A percentile compares a stretch with the other conserved stretches of the same genome.
phyloP scores from a whole-genome alignment of 2,113 vertebrate genomes.

The Takifugu bimaculatus region DNA sequence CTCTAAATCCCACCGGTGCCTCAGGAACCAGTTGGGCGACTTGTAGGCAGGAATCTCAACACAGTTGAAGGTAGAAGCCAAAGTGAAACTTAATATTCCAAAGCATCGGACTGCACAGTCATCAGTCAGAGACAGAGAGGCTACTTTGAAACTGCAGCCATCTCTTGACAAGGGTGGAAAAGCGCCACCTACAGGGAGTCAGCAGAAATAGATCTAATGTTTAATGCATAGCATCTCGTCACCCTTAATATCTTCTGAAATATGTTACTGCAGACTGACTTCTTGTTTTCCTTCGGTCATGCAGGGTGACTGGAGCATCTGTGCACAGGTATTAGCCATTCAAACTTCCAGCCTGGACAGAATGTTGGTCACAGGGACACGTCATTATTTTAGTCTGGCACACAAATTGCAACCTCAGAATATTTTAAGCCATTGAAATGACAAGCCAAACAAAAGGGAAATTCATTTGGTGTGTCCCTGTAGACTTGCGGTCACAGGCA shows the following conservation, averaged over 20 bases:
- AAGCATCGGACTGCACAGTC: too few relatives aligned
- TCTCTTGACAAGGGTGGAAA: too few relatives aligned
- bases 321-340: constrained; percentile 23
- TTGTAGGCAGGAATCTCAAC: too few relatives aligned
- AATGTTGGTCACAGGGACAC: constrained; percentile 2
- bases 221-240: too few relatives aligned
- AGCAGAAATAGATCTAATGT: too few relatives aligned
- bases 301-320: constrained; percentile 22
- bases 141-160: too few relatives aligned
- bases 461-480: constrained; percentile 5
- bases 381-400: constrained; percentile 16
- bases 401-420: constrained; percentile 15
- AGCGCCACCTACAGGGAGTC: too few relatives aligned
- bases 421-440: constrained; percentile 16
- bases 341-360: constrained; percentile 19
- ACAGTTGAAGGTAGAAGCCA: too few relatives aligned
- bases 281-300: constrained; percentile 11
- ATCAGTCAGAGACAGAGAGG: too few relatives aligned
- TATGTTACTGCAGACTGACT: constrained; percentile 12
- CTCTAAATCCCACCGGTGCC: too few relatives aligned
- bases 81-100: too few relatives aligned
- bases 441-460: constrained; percentile 16
- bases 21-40: too few relatives aligned
- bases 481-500: constrained; percentile 6
- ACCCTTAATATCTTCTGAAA: constrained; percentile 13